phyloP scores from a whole-genome alignment of 35 echinoderm and acorn worm genomes.

The Ophiothrix spiculata region DNA sequence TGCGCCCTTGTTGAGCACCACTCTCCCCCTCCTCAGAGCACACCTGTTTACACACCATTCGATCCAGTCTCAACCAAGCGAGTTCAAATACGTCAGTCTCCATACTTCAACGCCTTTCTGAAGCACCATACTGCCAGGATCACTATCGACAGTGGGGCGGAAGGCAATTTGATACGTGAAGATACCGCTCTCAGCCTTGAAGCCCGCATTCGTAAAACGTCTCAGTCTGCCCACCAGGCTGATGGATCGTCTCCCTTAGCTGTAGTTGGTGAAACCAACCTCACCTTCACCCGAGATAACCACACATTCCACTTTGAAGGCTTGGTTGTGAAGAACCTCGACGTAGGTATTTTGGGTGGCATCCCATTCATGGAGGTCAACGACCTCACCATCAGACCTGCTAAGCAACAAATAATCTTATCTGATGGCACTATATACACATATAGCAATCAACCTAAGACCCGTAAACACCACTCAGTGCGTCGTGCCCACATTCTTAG shows the following conservation, averaged over 20 bases:
- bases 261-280: slow-evolving; percentile 47
- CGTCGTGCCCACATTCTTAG: slow-evolving; percentile 27
- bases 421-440: neutral
- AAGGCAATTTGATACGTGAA: slow-evolving; percentile 3
- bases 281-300: slow-evolving; percentile 39
- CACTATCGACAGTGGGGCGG: slow-evolving; percentile 8
- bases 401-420: neutral
- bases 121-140: slow-evolving; percentile 11
- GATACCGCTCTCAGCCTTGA: neutral
- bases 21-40: too few relatives aligned
- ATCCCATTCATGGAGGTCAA: slow-evolving; percentile 57
- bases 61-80: neutral
- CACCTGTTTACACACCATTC: neutral
- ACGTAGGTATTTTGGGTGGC: slow-evolving; percentile 47
- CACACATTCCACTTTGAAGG: slow-evolving; percentile 45
- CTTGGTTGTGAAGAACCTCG: slow-evolving; percentile 53
- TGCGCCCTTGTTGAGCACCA: too few relatives aligned
- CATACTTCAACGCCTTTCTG: slow-evolving; percentile 18
- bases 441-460: neutral
- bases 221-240: slow-evolving; percentile 66
- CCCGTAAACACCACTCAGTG: neutral
- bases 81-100: slow-evolving; percentile 21
- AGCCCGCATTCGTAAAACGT: neutral
- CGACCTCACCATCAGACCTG: slow-evolving; percentile 13
- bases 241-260: slow-evolving; percentile 58